Percentiles rank a stretch among this genome's conserved stretches.
Conservation (phyloP, 2,888 invertebrate species). For the Campoletis raptor region DNA sequence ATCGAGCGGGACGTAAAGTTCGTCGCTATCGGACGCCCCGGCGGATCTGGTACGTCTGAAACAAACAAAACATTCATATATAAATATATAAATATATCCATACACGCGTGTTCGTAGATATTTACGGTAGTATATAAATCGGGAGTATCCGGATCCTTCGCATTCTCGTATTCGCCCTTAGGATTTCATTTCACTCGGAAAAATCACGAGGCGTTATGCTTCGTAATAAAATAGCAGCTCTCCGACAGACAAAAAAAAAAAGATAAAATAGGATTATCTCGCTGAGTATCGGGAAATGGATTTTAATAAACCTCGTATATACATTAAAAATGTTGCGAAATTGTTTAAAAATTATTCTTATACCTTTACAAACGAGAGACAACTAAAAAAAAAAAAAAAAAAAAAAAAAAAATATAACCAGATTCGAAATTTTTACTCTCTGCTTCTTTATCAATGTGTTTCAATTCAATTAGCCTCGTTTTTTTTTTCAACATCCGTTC, state of each 20-base stretch:
- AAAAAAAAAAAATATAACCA: neutral
- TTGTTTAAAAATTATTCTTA: neutral
- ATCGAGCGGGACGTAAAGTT: slow-evolving; percentile 91
- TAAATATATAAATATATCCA: slow-evolving; percentile 12
- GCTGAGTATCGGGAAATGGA: neutral
- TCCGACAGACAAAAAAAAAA: neutral
- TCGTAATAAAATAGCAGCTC: neutral
- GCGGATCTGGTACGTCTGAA: slow-evolving; percentile 90
- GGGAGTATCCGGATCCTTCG: neutral
- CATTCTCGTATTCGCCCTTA: neutral
- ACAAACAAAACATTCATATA: slow-evolving; percentile 74
- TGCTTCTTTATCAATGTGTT: neutral
- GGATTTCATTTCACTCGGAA: slow-evolving; percentile 24
- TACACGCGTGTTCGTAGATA: neutral
- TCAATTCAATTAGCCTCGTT: neutral
- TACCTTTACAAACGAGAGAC: neutral
- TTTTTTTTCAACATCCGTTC: neutral
- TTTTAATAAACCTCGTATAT: neutral
- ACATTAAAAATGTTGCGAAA: neutral
- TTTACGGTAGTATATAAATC: neutral
- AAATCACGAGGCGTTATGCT: slow-evolving; percentile 10
- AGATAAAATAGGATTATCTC: neutral
- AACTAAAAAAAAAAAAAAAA: neutral
- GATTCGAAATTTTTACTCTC: neutral
- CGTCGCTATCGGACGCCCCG: slow-evolving; percentile 90